Evolutionary conservation across 35 echinoderm and acorn worm species (phyloP).

Genomic region (Chiridota heheva): DNA sequence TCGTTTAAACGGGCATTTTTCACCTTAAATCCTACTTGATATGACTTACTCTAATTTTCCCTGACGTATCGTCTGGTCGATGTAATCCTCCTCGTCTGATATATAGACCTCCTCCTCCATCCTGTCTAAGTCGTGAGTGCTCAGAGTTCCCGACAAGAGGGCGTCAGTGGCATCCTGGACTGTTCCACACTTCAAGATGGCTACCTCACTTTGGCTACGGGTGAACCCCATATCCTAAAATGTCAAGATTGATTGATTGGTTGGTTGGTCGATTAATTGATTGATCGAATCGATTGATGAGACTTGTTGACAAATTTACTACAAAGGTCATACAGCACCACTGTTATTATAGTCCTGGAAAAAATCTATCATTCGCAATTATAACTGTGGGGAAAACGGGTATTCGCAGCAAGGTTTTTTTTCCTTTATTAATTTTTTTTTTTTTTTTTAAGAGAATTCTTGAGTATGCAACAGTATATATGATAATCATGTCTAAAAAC

Average conservation of each 20-base stretch:
- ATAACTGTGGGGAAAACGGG: too few species aligned
- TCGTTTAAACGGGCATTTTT: too few species aligned
- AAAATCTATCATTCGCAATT: too few species aligned
- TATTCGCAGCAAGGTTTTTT: too few species aligned
- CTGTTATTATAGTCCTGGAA: too few species aligned
- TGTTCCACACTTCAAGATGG: conserved; percentile 69
- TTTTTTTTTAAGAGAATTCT: too few species aligned
- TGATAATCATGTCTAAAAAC: too few species aligned
- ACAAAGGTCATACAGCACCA: too few species aligned
- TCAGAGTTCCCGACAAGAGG: conserved; percentile 53
- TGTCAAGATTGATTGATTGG: neutral
- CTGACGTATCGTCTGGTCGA: conserved; percentile 79
- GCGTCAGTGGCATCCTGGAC: conserved; percentile 79
- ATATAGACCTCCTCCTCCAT: conserved; percentile 91
- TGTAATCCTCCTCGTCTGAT: conserved; percentile 94
- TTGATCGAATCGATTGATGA: neutral
- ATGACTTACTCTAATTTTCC: conserved; percentile 89
- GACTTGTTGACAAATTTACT: neutral
- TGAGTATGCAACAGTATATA: too few species aligned
- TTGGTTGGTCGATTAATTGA: neutral
- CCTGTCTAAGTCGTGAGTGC: conserved; percentile 13
- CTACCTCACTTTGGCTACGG: conserved; percentile 73
- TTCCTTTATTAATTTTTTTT: too few species aligned
- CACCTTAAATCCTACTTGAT: neutral
- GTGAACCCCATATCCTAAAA: conserved; percentile 95